Base-by-base conservation (phyloP, 2,888 invertebrate species). In the Griposia aprilina region DNA sequence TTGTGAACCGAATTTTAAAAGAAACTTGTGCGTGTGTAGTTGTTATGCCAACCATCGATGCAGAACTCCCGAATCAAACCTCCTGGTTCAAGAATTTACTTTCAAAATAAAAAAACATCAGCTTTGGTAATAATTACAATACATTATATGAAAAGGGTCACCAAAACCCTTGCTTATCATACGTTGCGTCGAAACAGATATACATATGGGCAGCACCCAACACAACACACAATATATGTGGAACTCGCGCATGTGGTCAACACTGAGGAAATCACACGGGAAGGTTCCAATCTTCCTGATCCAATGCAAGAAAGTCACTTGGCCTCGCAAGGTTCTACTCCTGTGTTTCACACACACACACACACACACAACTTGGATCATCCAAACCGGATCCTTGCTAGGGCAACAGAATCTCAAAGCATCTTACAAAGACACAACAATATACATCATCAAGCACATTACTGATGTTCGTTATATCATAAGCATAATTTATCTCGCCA, bases 371-470 rank as follows among this genome's bases (percentile, higher is more conserved):
- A 48, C 36, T 55, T 52, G 45, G 57, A 11, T 48, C 23, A 69
- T 41, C 17, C 5, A 71, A 74, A 66, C 66, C 62, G 36, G 71
- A 78, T 78, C 30, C 52, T 67, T 71, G 17, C 17, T 11, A 20
- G 7, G 17, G 8, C 23, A 60, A 74, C 45, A 20, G 11, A 50
- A 17, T 65, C 20, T 52, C n/a, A 73, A 52, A 36, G 30, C 62
- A 62, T 52, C 62, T 70, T 63, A 66, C 50, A 11, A 10, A 57
- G n/a, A n/a, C 36, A 45, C 45, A 84, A 82, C 63, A 74, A 36
- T 86, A 82, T 82, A 78, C 86, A 82, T 74, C 76, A 81, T 59
- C 85, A 7, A 65, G 26, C 45, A 71, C 52, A 67, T 41, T 52
- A 72, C 26, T 63, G 60, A 81, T 45, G 41, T 26, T 7, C 52